Base-by-base conservation (phyloP, 92 coral and sea anemone species). In the Muricea muricata region DNA sequence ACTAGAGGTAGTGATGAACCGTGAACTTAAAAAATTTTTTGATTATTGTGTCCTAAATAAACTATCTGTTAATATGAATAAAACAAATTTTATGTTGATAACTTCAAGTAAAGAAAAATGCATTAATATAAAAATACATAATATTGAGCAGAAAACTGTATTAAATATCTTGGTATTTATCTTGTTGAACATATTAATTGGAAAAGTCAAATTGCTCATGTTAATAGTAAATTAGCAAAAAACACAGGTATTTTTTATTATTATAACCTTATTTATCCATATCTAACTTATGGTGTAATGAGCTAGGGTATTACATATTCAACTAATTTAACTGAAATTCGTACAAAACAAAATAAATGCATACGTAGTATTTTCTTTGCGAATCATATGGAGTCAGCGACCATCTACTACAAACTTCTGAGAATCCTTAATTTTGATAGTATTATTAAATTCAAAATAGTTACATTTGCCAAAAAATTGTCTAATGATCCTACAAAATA, bases 1-100 rank as follows among this genome's bases (percentile, higher is more conserved):
- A 24, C 63, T 84, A 17, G 87, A 71, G 25, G 11, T 40, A 30
- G 79, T 58, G 7, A 82, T 74, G 41, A 89, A 71, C 76, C 54
- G 68, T n/a, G 89, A 85, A 60, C 65, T 89, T 14, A n/a, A 84
- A 54, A 21, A 52, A 32, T 70, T 84, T 1, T 39, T 77, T 45
- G 60, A 84, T 25, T 89, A 78, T 15, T 84, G 88, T 58, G 48
- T 34, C 17, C 56, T 73, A 17, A 85, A 89, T 54, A 71, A 80
- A 65, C 35, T 85, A 79, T 71, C 87, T 12, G 18, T 85, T 23
- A 89, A 79, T 71, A 0, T 78, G 66, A 71, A 73, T 7, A 85
- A 85, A 50, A 85, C 87, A 23, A 57, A 85, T 65, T 45, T 45
- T 45, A 45, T 2, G 50, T 1, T 45, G 50, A 45, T 45, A 45